Evolutionary conservation across 2,888 invertebrate genomes (phyloP).

Genomic region (Orchesella flavescens): DNA sequence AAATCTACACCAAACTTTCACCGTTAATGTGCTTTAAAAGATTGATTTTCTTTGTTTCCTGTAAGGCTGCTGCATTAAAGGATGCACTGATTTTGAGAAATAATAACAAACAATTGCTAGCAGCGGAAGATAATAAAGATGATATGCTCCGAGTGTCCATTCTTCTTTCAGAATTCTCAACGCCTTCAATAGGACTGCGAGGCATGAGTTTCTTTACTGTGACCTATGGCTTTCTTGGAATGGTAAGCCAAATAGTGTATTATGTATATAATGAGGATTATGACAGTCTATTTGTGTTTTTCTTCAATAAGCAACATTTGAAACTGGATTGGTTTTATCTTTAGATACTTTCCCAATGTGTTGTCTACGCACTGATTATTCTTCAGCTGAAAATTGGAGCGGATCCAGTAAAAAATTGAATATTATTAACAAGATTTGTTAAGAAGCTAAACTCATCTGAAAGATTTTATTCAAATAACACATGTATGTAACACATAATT

Average conservation of each 20-base stretch:
- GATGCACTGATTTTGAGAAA: neutral
- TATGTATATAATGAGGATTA: neutral
- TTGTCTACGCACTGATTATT: constrained; percentile 34
- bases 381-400: constrained; percentile 17
- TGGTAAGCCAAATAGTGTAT: constrained; percentile 9
- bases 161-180: constrained; percentile 11
- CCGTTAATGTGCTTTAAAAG: neutral
- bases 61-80: constrained; percentile 5
- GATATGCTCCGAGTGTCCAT: neutral
- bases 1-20: neutral
- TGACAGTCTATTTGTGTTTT: too few species aligned
- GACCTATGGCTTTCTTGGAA: constrained; percentile 28
- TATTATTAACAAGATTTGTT: neutral
- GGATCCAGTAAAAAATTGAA: neutral
- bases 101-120: too few species aligned
- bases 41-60: neutral
- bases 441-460: neutral
- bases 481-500: neutral
- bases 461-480: neutral
- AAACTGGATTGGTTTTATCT: constrained; percentile 1
- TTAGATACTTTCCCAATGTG: constrained; percentile 33
- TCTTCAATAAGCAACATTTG: too few species aligned
- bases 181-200: constrained; percentile 22
- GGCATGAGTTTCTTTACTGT: constrained; percentile 24
- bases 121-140: neutral